A percentile compares a stretch with the other conserved stretches of the same genome.
phyloP scores from a whole-genome alignment of 2,113 vertebrate genomes.

The Microtus montanus region DNA sequence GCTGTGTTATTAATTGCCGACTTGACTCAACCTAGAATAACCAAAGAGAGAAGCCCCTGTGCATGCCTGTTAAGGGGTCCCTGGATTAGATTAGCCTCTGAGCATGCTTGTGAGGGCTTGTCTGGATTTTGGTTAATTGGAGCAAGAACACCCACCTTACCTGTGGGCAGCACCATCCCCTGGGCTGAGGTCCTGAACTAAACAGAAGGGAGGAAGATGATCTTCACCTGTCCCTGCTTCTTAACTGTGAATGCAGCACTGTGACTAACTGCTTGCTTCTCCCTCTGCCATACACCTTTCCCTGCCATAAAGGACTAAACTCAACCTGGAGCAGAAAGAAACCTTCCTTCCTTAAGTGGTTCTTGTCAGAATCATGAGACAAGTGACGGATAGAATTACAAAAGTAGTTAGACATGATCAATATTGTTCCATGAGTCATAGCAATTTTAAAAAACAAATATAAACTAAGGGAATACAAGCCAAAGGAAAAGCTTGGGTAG shows the following conservation, averaged over 20 bases:
- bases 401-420: neutral
- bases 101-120: neutral
- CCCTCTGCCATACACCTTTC: neutral
- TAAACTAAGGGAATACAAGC: neutral
- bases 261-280: neutral
- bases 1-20: neutral
- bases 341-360: neutral
- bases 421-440: neutral
- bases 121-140: neutral
- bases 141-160: neutral
- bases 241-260: too few relatives aligned
- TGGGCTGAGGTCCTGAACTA: neutral
- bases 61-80: too few relatives aligned
- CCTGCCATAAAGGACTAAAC: neutral
- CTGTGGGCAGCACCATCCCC: too few relatives aligned
- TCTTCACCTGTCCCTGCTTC: neutral
- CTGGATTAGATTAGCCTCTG: neutral
- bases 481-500: neutral
- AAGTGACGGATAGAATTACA: too few relatives aligned
- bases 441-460: neutral
- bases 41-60: neutral
- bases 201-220: neutral
- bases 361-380: neutral
- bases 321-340: neutral
- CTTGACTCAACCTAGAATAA: neutral